Base-by-base conservation (phyloP, 2,888 invertebrate genomes). In the Mactromeris polynyma region DNA sequence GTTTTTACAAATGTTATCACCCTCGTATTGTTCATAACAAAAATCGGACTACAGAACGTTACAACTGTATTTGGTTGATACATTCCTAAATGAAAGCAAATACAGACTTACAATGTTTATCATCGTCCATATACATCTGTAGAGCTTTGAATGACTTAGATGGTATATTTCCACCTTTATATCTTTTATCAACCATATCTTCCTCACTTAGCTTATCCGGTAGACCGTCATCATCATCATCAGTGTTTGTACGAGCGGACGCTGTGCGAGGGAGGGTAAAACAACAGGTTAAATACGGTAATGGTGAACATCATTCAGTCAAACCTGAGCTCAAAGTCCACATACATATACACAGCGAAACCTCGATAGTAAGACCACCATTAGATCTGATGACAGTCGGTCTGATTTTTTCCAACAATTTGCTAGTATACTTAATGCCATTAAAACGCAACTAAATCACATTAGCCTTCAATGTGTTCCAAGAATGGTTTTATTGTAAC, bases 141-240 rank as follows among this genome's bases (percentile, higher is more conserved):
- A 98, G 97, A 96, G 98, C 98, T 96, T 98, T 98, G 97, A 98
- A 98, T 69, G 98, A 98, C 96, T 98, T 97, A 92, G 98, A 98
- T 85, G 98, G 98, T 96, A 98, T 98, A 93, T 98, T 97, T 95
- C 98, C 98, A 86, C 98, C 98, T 84, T 93, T 96, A 93, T 97
- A 97, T 83, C 96, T 94, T 80, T 94, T 95, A 90, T 96, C 96
- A 7, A 94, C 94, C 83, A 96, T 93, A 64, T 95, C 95, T 19
- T 96, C 96, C 6, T 95, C 94, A 64, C 90, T 92, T 64, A 95
- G 90, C n/a, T 94, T 94, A 78, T 95, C 95, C 6, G 95, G 95
- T 54, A 95, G 86, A 19, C 93, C 95, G 85, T 95, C 95, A 46
- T 95, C 94, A 36, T 94, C 94, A 9, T 87, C 87, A 77, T 91